These are phyloP conservation scores for Machaerirhynchus nigripectus DNA, from an alignment of 2,113 vertebrate genomes.

Conservation along the genomic window DNA sequence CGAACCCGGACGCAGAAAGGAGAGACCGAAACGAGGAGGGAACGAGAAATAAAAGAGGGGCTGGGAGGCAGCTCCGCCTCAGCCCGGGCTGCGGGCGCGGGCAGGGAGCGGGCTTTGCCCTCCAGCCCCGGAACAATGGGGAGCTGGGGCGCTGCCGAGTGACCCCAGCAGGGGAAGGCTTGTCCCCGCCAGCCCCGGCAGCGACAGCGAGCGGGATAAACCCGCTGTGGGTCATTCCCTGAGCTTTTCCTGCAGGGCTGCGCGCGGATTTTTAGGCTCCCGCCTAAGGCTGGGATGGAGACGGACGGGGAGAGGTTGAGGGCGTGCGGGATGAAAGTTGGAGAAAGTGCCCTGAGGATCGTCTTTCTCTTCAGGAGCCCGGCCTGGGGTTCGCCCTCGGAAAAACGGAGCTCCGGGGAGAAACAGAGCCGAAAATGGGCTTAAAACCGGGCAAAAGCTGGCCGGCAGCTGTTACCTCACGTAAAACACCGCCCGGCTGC, in stretches of 20 bases:
- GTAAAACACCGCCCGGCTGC: neutral
- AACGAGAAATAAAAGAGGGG: accelerated
- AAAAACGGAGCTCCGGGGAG: neutral
- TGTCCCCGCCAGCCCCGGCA: neutral
- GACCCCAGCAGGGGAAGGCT: neutral
- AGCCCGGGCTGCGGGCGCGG: neutral
- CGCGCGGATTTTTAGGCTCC: neutral
- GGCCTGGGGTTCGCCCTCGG: neutral
- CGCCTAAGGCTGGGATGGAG: neutral
- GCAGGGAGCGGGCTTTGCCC: neutral
- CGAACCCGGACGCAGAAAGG: neutral
- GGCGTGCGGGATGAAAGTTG: neutral
- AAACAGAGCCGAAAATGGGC: neutral
- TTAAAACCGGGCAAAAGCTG: neutral
- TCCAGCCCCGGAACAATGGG: neutral
- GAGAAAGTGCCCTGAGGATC: neutral
- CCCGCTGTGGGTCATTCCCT: accelerated
- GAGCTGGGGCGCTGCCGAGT: neutral
- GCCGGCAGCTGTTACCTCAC: neutral
- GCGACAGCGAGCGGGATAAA: accelerated
- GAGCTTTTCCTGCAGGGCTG: neutral
- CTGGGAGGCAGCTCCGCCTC: neutral
- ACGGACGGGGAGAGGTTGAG: neutral
- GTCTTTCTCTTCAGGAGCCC: neutral
- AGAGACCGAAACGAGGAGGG: accelerated